These are phyloP conservation scores for Xenopus borealis DNA, from an alignment of 2,113 vertebrate genomes.

Conservation along the genomic window DNA sequence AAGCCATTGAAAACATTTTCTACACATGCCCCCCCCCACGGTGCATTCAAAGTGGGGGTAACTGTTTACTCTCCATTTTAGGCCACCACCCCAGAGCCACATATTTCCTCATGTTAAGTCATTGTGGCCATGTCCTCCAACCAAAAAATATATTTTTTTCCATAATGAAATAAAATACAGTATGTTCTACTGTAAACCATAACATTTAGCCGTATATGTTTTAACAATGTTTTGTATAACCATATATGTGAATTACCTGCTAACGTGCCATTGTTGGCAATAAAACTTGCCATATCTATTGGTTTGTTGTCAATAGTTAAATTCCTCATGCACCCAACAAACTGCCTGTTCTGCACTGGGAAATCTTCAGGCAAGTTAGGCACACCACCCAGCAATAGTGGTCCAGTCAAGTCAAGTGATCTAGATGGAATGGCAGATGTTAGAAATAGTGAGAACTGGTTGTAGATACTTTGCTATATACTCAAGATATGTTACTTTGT, in stretches of 20 bases:
- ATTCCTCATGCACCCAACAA: slow-evolving; percentile 93
- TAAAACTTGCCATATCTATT: slow-evolving; percentile 88
- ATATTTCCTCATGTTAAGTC: too few species aligned
- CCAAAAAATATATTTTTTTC: too few species aligned
- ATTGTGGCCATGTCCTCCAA: too few species aligned
- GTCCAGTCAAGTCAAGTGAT: slow-evolving; percentile 91
- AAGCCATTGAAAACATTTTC: too few species aligned
- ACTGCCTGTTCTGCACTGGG: slow-evolving; percentile 87
- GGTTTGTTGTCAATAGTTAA: slow-evolving; percentile 82
- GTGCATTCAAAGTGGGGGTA: too few species aligned
- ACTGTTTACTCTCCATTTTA: too few species aligned
- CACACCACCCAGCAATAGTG: slow-evolving; percentile 87
- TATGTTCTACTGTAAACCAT: background rate
- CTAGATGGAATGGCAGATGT: slow-evolving; percentile 56
- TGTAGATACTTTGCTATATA: background rate
- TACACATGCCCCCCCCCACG: too few species aligned
- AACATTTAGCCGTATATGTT: background rate
- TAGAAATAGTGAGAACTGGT: background rate
- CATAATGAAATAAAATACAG: too few species aligned
- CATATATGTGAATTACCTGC: slow-evolving; percentile 66
- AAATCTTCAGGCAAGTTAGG: slow-evolving; percentile 95
- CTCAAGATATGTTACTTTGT: background rate
- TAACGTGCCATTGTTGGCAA: slow-evolving; percentile 91
- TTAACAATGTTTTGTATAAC: too few species aligned
- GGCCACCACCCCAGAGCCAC: too few species aligned